Base-by-base conservation (phyloP, 2,888 invertebrate genomes). In the Drosophila quinaria region DNA sequence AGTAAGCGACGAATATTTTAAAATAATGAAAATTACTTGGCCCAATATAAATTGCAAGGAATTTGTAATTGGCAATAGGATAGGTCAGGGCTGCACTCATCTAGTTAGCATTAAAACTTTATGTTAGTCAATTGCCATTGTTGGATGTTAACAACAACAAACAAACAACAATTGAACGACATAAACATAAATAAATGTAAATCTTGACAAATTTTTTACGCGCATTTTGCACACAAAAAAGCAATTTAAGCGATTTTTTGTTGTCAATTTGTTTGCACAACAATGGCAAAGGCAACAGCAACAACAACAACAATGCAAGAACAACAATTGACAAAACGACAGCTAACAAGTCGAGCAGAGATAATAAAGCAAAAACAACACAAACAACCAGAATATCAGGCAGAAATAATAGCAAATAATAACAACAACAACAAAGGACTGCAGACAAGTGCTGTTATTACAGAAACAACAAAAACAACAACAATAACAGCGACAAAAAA, bases 341-440 rank as follows among this genome's bases (percentile, higher is more conserved):
- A 61, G 78, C 81, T 49, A 81, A 69, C 68, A 84, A 81, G 85
- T 79, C 76, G 68, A 68, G 72, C 82, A 71, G 74, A 83, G 74
- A 80, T 70, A 71, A 83, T 71, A 63, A 78, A 67, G 56, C 63
- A 54, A 44, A 58, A 22, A 55, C 55, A 70, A 44, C 63, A 62
- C 42, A 61, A 62, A 74, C 42, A 74, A 59, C 52, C 62, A 25
- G 51, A 73, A 19, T n/a, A 19, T 4, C 10, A 8, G 10, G 15
- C 41, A 41, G 22, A 70, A 59, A 61, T 37, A 60, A 52, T 56
- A 63, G 59, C 44, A 66, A 60, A 41, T 31, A 44, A 74, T 35
- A 58, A 47, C 37, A 68, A 47, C 47, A 49, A 58, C 15, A 37
- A 37, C 29, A 49, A 50, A 39, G 22, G 15, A 11, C 19, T 47